Evolutionary conservation across 2,797 vertebrate species (phyloP), one percentile per base, ranked within the genome.

Genomic region (Otolemur crassicaudatus): DNA sequence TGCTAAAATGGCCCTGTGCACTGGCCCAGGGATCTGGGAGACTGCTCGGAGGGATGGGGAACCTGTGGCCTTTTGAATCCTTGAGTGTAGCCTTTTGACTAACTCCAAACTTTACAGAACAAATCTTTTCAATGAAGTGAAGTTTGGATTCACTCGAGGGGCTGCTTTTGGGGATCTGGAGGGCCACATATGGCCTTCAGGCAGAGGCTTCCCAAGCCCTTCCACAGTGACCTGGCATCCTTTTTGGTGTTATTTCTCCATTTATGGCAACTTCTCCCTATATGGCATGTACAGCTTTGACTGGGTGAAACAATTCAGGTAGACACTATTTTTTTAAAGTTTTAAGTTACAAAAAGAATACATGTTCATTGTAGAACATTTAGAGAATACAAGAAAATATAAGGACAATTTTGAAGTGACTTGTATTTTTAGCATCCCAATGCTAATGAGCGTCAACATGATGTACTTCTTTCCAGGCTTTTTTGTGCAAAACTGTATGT

Each of bases 271-370:
- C 2, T 69, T 34, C 65, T 69, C 17, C 17, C 4, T 69, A 3
- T n/a, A 69, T 43, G 63, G 72, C 3, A 58, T 2, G 8, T 27
- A n/a, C 3, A 67, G 40, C 37, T 67, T 84, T 40, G 46, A 63
- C 37, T 43, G 65, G n/a, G 43, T 70, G 22, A 83, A 84, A 90
- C 58, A n/a, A n/a, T 75, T 58, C 40, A 16, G 17, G 56, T 49
- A 80, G 53, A 84, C 65, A 85, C 20, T 43, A 11, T 31, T 58
- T 81, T 80, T 27, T 91, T 82, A 25, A 43, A 67, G 56, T 23
- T 56, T 86, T 80, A 72, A 63, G 63, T 89, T 83, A 49, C 23
- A 92, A 75, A 75, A 81, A 76, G 10, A 95, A 92, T 81, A 87
- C 13, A 40, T 37, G 9, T 69, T 60, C 27, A 82, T 19, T 63